Base-by-base conservation (phyloP, 2,797 vertebrate genomes). In the Vespertilio murinus region DNA sequence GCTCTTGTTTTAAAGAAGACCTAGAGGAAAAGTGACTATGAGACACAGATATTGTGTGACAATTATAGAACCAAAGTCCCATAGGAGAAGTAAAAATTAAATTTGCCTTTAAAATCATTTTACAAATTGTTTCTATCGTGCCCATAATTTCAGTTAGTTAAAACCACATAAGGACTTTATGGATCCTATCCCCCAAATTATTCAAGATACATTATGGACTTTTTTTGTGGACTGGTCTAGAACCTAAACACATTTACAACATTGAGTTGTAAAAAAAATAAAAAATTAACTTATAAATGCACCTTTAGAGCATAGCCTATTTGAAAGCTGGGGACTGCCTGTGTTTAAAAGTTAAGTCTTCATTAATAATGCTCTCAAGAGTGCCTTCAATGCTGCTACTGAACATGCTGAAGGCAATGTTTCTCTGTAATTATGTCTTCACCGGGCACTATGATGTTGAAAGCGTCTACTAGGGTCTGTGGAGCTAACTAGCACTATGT, bases 111-210 rank as follows among this genome's bases (percentile, higher is more conserved):
- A 79, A 95, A 89, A 79, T 79, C 38, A 95, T 82, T 95, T 94
- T 38, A 95, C 40, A 47, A 85, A 91, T 88, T 91, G 14, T 90
- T 96, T 96, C 92, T 81, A 56, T 61, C 54, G 67, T 90, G 54
- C 35, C 67, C n/a, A 70, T 94, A 94, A 94, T 85, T 88, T 86
- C 33, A 73, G 47, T 91, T 88, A 89, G n/a, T 90, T 83, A 94
- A 96, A 96, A 92, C 22, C 30, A 94, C 25, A 38, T 64, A 71
- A 82, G 78, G 59, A 96, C 52, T 97, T 97, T 85, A 91, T 88
- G 75, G 91, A 81, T 49, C 85, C 11, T 42, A 42, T 64, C 20
- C 54, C 30, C 81, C 16, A 71, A 78, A 90, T 25, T 91, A 79
- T 69, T 88, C 61, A 90, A 95, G 33, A 83, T 84, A 78, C 5